Percentiles rank a stretch among this genome's conserved stretches.
These are phyloP conservation scores for Apostichopus japonicus DNA, from an alignment of 35 echinoderm and acorn worm genomes.

Conservation along the genomic window DNA sequence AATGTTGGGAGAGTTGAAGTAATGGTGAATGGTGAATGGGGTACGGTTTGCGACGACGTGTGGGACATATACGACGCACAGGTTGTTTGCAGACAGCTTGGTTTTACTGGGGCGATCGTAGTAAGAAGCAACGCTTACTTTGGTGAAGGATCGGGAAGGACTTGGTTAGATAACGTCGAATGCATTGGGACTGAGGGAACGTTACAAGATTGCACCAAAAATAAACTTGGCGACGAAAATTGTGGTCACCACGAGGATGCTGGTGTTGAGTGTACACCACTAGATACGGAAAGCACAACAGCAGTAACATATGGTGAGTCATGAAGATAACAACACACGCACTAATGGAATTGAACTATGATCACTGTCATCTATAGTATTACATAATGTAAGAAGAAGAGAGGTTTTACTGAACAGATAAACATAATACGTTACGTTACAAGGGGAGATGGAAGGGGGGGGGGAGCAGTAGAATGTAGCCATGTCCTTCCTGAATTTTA, in stretches of 20 bases:
- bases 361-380: too few species aligned
- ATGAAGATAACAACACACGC: too few species aligned
- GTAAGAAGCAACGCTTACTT: background rate
- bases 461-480: too few species aligned
- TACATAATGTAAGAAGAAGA: too few species aligned
- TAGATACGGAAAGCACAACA: background rate
- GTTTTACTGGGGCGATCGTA: background rate
- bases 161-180: conserved; percentile 42
- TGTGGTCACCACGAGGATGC: conserved; percentile 65
- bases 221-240: conserved; percentile 12
- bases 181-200: conserved; percentile 17
- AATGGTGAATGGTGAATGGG: conserved; percentile 26
- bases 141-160: conserved; percentile 48
- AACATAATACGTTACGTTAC: too few species aligned
- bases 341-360: too few species aligned
- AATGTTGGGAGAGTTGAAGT: conserved; percentile 40
- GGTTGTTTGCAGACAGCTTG: conserved; percentile 50
- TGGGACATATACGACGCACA: conserved; percentile 56
- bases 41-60: conserved; percentile 53
- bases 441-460: too few species aligned
- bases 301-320: too few species aligned
- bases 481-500: too few species aligned
- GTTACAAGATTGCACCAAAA: conserved; percentile 20
- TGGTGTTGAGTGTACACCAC: conserved; percentile 42
- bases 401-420: too few species aligned